A percentile compares a stretch with the other conserved stretches of the same genome.
Conservation (phyloP, 2,888 invertebrate species). For the Meganola albula region DNA sequence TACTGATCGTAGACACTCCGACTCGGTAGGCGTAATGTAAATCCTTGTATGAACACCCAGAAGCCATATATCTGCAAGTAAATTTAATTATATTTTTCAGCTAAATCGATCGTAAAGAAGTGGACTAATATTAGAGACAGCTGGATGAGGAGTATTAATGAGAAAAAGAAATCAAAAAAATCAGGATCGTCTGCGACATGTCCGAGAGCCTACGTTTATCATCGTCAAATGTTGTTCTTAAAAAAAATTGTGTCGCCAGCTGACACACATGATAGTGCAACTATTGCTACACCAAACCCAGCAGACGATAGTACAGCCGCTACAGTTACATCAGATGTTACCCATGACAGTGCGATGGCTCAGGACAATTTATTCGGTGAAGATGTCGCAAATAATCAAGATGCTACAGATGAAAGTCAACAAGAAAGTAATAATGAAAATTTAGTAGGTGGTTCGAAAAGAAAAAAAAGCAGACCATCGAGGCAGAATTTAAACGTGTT, state of each 20-base stretch:
- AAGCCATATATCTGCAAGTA: conserved; percentile 13
- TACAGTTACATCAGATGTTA: too few species aligned
- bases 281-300: not conserved
- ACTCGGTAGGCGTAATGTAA: conserved; percentile 17
- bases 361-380: too few species aligned
- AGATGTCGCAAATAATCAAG: too few species aligned
- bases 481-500: not conserved
- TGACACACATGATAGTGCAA: conserved; percentile 4
- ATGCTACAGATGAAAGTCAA: too few species aligned
- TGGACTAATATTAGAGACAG: conserved; percentile 14
- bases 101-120: conserved; percentile 13
- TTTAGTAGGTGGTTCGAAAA: conserved; percentile 9
- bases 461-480: conserved; percentile 4
- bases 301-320: too few species aligned
- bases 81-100: conserved; percentile 18
- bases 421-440: conserved; percentile 8
- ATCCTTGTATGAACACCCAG: conserved; percentile 20
- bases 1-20: conserved; percentile 18
- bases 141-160: conserved; percentile 14
- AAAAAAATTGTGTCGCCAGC: conserved; percentile 2
- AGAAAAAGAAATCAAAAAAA: conserved; percentile 17
- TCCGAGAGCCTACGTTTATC: conserved; percentile 7
- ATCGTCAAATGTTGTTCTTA: conserved; percentile 2
- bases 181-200: conserved; percentile 15
- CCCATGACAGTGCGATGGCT: too few species aligned